Base-by-base conservation (phyloP, 2,113 vertebrate species). In the Clarias magur region DNA sequence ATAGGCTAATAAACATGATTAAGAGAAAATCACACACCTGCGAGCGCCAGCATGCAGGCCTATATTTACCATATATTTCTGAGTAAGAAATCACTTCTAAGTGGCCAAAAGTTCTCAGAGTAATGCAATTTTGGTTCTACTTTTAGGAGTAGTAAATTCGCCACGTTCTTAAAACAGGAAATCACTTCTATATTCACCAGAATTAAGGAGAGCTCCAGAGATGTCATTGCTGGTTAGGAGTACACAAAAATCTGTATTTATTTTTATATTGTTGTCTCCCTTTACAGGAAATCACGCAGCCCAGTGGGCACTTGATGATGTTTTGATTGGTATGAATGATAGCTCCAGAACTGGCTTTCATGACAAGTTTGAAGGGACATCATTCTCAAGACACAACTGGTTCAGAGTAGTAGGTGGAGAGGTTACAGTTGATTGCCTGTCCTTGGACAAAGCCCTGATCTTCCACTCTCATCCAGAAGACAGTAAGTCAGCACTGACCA, bases 271-370 rank as follows among this genome's bases (percentile, higher is more conserved):
- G 48, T 83, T 86, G 56, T 63, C 15, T 85, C 57, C 34, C 63
- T 34, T 68, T 84, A 13, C 79, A 99, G 98, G 97, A 63, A 99
- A 97, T 86, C 96, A 98, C 91, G 97, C 98, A 8, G 97, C 97
- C 80, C 97, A 99, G 90, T 99, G 98, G 98, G 97, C 97, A 89
- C 92, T 99, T 91, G 98, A 99, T 0, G 97, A 99, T 88, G 94
- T 99, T 73, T 95, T 99, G 65, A 96, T 99, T 81, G 98, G 98
- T 59, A 98, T 99, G 97, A 99, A 99, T 70, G 98, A 99, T 95
- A 99, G 97, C 93, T 97, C 97, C 90, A 96, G 97, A 89, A 96
- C 95, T 25, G 97, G 97, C 80, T 99, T 99, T 92, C 97, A 98
- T 65, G 98, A 99, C 92, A 97, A 97, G 94, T 99, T 99, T 88